Conservation (phyloP, 92 coral and sea anemone genomes). For the Parazoanthus darwini region DNA sequence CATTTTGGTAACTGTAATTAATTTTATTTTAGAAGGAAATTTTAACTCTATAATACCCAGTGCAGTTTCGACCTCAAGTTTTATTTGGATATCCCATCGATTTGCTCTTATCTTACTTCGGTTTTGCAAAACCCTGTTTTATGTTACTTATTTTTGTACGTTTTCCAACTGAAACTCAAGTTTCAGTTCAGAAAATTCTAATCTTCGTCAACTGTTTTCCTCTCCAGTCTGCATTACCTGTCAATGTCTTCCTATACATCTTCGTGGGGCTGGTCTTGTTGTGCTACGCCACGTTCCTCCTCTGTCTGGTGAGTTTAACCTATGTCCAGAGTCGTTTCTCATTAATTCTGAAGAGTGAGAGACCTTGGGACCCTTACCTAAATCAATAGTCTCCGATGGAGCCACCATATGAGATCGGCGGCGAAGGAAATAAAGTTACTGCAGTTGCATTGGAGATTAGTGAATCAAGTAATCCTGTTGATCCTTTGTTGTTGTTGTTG, state of each 20-base stretch:
- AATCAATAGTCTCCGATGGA: too few relatives aligned
- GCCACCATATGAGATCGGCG: too few relatives aligned
- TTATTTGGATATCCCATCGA: not conserved
- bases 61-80: not conserved
- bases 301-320: constrained; percentile 64
- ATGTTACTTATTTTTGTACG: too few relatives aligned
- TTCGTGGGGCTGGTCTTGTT: constrained; percentile 59
- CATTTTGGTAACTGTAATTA: not conserved
- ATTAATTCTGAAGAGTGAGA: too few relatives aligned
- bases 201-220: not conserved
- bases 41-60: too few relatives aligned
- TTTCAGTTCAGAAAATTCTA: not conserved
- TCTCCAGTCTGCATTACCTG: constrained; percentile 63
- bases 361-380: too few relatives aligned
- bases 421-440: too few relatives aligned
- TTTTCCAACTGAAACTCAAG: not conserved
- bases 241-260: constrained; percentile 67
- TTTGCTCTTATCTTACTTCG: too few relatives aligned
- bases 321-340: not conserved
- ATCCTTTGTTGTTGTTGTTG: too few relatives aligned
- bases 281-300: constrained; percentile 70
- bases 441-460: too few relatives aligned
- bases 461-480: too few relatives aligned
- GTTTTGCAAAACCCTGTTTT: too few relatives aligned
- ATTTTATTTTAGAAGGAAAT: not conserved